Conservation (phyloP, 2,797 vertebrate species). For the Sebastes minor region DNA sequence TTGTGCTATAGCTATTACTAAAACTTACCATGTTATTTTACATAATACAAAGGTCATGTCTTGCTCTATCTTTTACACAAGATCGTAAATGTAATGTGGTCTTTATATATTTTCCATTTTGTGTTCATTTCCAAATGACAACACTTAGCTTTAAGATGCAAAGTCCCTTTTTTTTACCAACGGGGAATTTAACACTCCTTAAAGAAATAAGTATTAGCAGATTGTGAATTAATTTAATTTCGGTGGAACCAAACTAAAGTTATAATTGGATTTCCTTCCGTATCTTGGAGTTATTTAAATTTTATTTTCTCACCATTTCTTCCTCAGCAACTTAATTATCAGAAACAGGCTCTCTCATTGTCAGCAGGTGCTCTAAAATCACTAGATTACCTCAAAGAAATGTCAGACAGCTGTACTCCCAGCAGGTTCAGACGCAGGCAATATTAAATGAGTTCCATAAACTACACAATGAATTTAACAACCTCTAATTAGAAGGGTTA, state of each 20-base stretch:
- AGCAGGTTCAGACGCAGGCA: not conserved
- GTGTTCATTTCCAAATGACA: not conserved
- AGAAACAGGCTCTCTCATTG: slow-evolving; percentile 2
- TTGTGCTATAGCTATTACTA: not conserved
- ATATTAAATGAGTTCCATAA: slow-evolving; percentile 11
- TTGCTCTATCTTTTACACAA: not conserved
- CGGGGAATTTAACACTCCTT: not conserved
- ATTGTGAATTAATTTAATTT: slow-evolving; percentile 30
- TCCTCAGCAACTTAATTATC: not conserved
- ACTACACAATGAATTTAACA: not conserved
- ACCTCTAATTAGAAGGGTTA: not conserved
- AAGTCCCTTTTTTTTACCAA: not conserved
- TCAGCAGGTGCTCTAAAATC: slow-evolving; percentile 27
- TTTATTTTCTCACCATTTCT: slow-evolving; percentile 11
- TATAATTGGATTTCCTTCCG: slow-evolving; percentile 31
- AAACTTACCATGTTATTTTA: not conserved
- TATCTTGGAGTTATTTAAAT: slow-evolving; percentile 15
- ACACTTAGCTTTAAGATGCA: not conserved
- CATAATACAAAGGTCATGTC: not conserved
- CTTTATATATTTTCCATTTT: not conserved
- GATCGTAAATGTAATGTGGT: not conserved
- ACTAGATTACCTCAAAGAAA: slow-evolving; percentile 8
- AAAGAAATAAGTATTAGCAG: slow-evolving; percentile 18
- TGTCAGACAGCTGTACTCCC: slow-evolving; percentile 20
- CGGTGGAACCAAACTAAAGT: slow-evolving; percentile 21